Percentiles rank a stretch among this genome's conserved stretches.
Conservation (phyloP, 23 tunicate species). For the Halocynthia roretzi region DNA sequence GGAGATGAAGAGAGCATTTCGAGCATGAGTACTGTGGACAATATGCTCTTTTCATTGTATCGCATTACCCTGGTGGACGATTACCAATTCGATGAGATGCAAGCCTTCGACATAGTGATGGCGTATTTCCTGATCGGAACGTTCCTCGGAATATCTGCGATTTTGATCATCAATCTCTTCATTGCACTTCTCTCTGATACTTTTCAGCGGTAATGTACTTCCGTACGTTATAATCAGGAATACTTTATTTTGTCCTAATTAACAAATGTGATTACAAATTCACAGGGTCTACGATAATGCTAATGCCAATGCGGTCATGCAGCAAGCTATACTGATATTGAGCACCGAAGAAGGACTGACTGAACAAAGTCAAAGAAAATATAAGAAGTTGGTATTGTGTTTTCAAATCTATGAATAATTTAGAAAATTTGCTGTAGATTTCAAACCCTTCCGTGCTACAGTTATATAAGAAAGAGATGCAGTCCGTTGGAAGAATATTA, state of each 20-base stretch:
- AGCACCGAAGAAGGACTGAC: slow-evolving; percentile 56
- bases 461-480: slow-evolving; percentile 46
- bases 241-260: neutral
- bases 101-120: slow-evolving; percentile 74
- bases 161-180: slow-evolving; percentile 82
- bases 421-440: neutral
- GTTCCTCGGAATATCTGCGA: slow-evolving; percentile 68
- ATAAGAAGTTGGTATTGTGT: slow-evolving; percentile 29
- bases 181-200: slow-evolving; percentile 96
- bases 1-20: slow-evolving; percentile 40
- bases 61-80: slow-evolving; percentile 95
- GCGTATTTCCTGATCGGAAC: slow-evolving; percentile 77
- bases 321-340: slow-evolving; percentile 73
- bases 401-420: too few species aligned
- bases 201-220: slow-evolving; percentile 60
- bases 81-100: slow-evolving; percentile 78
- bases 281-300: slow-evolving; percentile 94
- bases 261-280: neutral
- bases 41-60: slow-evolving; percentile 69
- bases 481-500: slow-evolving; percentile 64
- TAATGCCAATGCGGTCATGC: slow-evolving; percentile 95
- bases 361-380: slow-evolving; percentile 14
- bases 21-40: slow-evolving; percentile 71
- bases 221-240: neutral
- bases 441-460: neutral